These are phyloP conservation scores for Cephus rjabovi DNA, from an alignment of 2,888 invertebrate species.

Conservation along the genomic window DNA sequence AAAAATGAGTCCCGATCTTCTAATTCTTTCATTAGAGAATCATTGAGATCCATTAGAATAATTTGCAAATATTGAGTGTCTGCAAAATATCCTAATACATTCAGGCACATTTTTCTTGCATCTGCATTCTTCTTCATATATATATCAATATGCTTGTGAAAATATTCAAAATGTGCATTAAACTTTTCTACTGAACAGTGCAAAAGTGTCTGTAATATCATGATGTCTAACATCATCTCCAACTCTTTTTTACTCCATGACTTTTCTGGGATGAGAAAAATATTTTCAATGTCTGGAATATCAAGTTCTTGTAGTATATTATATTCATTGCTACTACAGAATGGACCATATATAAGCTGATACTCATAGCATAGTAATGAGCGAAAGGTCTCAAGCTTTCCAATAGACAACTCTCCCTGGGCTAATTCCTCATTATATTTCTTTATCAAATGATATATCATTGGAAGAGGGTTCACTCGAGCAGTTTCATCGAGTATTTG, in stretches of 20 bases:
- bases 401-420: conserved; percentile 17
- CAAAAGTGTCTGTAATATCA: background rate
- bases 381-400: conserved; percentile 36
- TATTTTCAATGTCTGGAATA: background rate
- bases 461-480: background rate
- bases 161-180: conserved; percentile 33
- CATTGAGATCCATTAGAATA: conserved; percentile 19
- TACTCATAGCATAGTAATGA: conserved; percentile 47
- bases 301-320: background rate
- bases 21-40: background rate
- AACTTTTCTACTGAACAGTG: conserved; percentile 4
- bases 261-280: background rate
- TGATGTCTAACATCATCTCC: background rate
- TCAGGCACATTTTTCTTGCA: conserved; percentile 33
- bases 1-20: conserved; percentile 11
- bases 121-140: conserved; percentile 12
- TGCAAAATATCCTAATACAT: conserved; percentile 41
- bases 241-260: background rate
- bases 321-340: background rate
- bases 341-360: conserved; percentile 21
- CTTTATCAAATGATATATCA: conserved; percentile 11
- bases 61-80: conserved; percentile 35
- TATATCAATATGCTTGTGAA: conserved; percentile 19
- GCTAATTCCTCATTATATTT: conserved; percentile 30
- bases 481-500: background rate